phyloP scores from a whole-genome alignment of 2,888 invertebrate genomes.

The Pterostichus madidus region DNA sequence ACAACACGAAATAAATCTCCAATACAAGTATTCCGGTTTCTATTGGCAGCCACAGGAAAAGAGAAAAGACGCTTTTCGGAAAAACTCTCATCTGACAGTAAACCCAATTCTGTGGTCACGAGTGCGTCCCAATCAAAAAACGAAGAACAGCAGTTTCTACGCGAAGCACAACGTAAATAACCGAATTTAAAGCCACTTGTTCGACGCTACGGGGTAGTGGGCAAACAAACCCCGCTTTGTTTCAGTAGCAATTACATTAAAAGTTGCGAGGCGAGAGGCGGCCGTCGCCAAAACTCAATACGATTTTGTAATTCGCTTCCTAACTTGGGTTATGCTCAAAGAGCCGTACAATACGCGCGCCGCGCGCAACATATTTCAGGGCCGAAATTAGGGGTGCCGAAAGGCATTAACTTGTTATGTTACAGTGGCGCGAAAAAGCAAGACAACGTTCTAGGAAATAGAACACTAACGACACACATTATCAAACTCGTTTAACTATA shows the following conservation, averaged over 20 bases:
- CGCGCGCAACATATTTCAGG: too few relatives aligned
- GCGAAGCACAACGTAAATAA: constrained; percentile 46
- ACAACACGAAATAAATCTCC: too few relatives aligned
- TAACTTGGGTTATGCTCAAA: constrained; percentile 46
- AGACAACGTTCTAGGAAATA: constrained; percentile 14
- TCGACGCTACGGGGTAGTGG: constrained; percentile 9
- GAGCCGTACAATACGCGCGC: constrained; percentile 20
- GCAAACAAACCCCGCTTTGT: constrained; percentile 35
- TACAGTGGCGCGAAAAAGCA: constrained; percentile 1
- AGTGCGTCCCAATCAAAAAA: constrained; percentile 51
- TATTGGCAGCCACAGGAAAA: too few relatives aligned
- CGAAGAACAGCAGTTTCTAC: constrained; percentile 14
- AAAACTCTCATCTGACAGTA: constrained; percentile 8
- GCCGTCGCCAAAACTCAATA: constrained; percentile 33
- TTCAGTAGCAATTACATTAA: constrained; percentile 49
- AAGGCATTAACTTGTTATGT: constrained; percentile 29
- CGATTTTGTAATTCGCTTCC: constrained; percentile 55
- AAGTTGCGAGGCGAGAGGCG: constrained; percentile 29
- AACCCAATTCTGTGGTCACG: constrained; percentile 27
- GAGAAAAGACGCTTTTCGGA: not conserved
- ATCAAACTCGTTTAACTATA: constrained; percentile 38
- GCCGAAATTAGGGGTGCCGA: constrained; percentile 10
- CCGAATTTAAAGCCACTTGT: constrained; percentile 53
- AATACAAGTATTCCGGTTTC: too few relatives aligned
- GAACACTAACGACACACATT: constrained; percentile 33